phyloP scores from a whole-genome alignment of 2,113 vertebrate genomes.

The Catharus bicknelli region DNA sequence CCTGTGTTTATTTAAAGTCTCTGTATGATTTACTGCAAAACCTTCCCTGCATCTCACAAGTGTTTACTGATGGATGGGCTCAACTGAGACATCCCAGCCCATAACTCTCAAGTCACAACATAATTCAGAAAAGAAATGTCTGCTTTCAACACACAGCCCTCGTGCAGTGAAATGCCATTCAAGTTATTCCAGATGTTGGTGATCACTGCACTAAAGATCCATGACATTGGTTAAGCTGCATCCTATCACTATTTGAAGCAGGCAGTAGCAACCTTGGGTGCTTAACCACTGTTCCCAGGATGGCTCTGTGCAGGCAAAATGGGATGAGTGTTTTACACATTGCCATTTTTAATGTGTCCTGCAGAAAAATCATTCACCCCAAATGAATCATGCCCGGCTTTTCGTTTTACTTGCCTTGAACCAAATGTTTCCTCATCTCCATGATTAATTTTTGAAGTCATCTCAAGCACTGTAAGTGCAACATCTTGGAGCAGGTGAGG shows the following conservation, averaged over 20 bases:
- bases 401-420: background rate
- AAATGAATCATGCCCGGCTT: background rate
- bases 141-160: background rate
- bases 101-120: conserved; percentile 10
- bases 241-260: background rate
- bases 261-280: background rate
- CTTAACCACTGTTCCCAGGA: background rate
- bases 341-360: background rate
- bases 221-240: background rate
- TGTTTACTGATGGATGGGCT: conserved; percentile 16
- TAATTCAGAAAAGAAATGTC: background rate
- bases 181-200: background rate
- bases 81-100: background rate
- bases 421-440: background rate
- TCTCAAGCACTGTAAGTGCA: too few species aligned
- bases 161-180: rapidly evolving
- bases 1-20: background rate
- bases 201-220: rapidly evolving
- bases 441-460: background rate
- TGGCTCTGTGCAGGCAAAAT: background rate
- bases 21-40: background rate
- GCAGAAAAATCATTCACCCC: background rate
- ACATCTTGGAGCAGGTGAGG: background rate
- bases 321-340: background rate
- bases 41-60: background rate